Conservation (phyloP, 2,888 invertebrate species). For the Euproctis similis region DNA sequence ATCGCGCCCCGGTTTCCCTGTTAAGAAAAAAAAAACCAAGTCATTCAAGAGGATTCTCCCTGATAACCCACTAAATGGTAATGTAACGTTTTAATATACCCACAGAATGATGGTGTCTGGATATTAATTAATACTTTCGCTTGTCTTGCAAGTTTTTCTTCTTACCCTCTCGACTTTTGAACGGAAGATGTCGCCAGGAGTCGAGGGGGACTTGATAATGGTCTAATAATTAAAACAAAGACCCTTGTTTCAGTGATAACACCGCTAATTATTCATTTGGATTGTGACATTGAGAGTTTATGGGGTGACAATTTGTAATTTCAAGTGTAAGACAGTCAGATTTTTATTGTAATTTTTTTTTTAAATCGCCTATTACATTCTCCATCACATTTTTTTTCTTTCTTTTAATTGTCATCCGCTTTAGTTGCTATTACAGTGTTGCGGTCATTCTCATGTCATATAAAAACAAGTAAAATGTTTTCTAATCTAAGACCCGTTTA, state of each 20-base stretch:
- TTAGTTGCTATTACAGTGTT: too few relatives aligned
- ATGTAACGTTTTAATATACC: constrained; percentile 69
- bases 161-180: constrained; percentile 50
- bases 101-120: constrained; percentile 47
- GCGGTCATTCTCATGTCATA: too few relatives aligned
- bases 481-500: too few relatives aligned
- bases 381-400: too few relatives aligned
- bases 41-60: constrained; percentile 47
- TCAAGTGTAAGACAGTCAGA: constrained; percentile 27
- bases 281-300: constrained; percentile 53
- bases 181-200: constrained; percentile 52
- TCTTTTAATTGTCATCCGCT: too few relatives aligned
- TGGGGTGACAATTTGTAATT: constrained; percentile 59
- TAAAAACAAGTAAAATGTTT: too few relatives aligned
- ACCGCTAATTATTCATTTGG: constrained; percentile 63
- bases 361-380: not conserved
- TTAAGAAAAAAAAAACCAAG: constrained; percentile 52
- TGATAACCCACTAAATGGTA: constrained; percentile 56
- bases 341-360: constrained; percentile 11
- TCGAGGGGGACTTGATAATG: constrained; percentile 65
- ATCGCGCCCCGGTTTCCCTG: constrained; percentile 47
- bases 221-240: constrained; percentile 70
- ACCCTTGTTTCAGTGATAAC: constrained; percentile 57
- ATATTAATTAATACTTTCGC: constrained; percentile 69
- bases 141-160: constrained; percentile 58